Evolutionary conservation across 2,113 vertebrate genomes (phyloP), one percentile per base, ranked within the genome.

Genomic region (Raja brachyura): DNA sequence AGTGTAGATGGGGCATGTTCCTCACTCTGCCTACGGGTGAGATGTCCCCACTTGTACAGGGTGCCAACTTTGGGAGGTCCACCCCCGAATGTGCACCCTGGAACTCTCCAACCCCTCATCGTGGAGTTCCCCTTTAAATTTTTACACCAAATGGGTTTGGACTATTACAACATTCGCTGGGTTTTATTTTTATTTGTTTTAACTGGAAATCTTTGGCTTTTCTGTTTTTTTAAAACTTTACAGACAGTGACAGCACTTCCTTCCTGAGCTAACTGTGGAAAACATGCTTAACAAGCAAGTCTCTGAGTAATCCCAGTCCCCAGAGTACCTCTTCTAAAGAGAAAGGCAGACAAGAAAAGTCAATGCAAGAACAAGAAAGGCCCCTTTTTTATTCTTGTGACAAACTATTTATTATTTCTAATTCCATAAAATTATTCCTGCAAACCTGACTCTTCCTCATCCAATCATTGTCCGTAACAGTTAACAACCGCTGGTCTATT

Each of bases 191-290:
- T 88, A 88, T 88, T 88, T 88, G 59, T 88, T 88, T 88, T 88
- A 88, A 88, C 83, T 88, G 83, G 83, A 88, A 88, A 88, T 88
- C 83, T 88, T 88, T 63, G 83, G 83, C 61, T 88, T 88, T 88
- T 88, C 83, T 88, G 56, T 88, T 88, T 88, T 63, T 88, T 63
- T 61, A 7, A 86, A 88, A 88, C 83, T 88, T 88, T 88, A 88
- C 83, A 88, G 83, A 88, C 83, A 88, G 83, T 63, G 83, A 88
- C 83, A 63, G 83, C 59, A 88, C 83, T 88, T 88, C 83, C 83
- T 88, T 88, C 83, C 83, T 88, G 83, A 88, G 10, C 83, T 88
- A 88, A 63, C 83, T 63, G 79, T 83, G 83, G 59, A 88, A 88
- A 88, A 88, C 83, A 88, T 88, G 83, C 83, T 63, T 88, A 88